Conservation (phyloP, 2,888 invertebrate genomes). For the Timandra comae region DNA sequence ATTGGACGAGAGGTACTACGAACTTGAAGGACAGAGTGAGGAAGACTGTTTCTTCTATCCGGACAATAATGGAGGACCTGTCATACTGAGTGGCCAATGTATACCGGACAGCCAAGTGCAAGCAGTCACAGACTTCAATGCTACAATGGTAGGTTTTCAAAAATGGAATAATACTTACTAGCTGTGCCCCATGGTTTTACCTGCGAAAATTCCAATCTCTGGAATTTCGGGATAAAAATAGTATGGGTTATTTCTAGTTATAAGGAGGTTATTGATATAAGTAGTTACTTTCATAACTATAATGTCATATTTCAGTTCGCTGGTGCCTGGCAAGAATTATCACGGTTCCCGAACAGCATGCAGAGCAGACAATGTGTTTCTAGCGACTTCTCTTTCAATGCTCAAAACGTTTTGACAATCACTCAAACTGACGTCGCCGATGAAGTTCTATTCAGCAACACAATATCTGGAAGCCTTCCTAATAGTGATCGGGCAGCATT, state of each 20-base stretch:
- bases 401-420: conserved; percentile 26
- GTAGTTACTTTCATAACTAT: too few relatives aligned
- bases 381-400: conserved; percentile 19
- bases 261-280: too few relatives aligned
- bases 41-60: conserved; percentile 60
- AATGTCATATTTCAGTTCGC: conserved; percentile 49
- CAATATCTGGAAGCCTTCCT: conserved; percentile 26
- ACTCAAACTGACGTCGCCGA: conserved; percentile 36
- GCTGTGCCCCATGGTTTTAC: too few relatives aligned
- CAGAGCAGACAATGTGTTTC: conserved; percentile 49
- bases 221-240: too few relatives aligned
- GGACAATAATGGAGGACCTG: conserved; percentile 47
- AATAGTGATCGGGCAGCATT: conserved; percentile 42
- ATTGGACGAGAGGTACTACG: conserved; percentile 41
- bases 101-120: conserved; percentile 27
- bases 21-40: conserved; percentile 37
- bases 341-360: conserved; percentile 53
- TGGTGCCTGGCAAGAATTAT: conserved; percentile 54
- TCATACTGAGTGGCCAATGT: conserved; percentile 48
- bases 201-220: too few relatives aligned
- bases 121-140: conserved; percentile 35
- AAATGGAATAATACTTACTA: too few relatives aligned
- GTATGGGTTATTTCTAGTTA: too few relatives aligned
- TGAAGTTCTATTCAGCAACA: conserved; percentile 30
- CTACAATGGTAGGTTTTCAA: conserved; percentile 31